Evolutionary conservation across 2,113 vertebrate genomes (phyloP), one percentile per base, ranked within the genome.

Genomic region (Poeciliopsis occidentalis): DNA sequence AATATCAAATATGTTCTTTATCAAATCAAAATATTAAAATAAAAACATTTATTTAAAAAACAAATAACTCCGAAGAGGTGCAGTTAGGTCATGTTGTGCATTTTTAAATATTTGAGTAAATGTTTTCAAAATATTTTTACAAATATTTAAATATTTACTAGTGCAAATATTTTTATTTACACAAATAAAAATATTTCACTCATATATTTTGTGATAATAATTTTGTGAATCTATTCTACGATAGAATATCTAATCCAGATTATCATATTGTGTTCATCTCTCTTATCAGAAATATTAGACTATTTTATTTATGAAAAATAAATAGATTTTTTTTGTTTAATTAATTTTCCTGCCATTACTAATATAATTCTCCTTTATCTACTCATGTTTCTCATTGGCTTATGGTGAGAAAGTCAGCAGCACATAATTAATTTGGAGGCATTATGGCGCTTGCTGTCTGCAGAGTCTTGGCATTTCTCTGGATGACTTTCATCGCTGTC

Each of bases 391-490:
- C 51, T 8, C 51, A n/a, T n/a, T 24, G 0, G 51, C 19, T n/a
- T n/a, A n/a, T n/a, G 7, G 24, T 57, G 24, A 57, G 51, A n/a
- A n/a, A 57, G 44, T 19, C 44, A 19, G 44, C 44, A 47, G 13
- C 51, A 10, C 8, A 24, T 57, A 24, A 54, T 54, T 8, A 22
- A 54, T 54, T 10, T 54, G 51, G 22, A 54, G 10, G 6, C 6
- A 22, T 22, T 54, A 10, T 54, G 24, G 19, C 15, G 6, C 26
- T 34, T 57, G 67, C 24, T 60, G 64, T 84, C 54, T 1, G 79
- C 37, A 72, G 64, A 75, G 62, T 71, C 17, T 2, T 51, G 71
- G 12, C 73, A 66, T 82, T 82, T 76, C 41, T 62, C 60, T 22
- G 47, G 47, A 54, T 7, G 19, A 54, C 4, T 54, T 54, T 54